These are phyloP conservation scores for Lycia hirtaria DNA, from an alignment of 2,888 invertebrate species.

Conservation along the genomic window DNA sequence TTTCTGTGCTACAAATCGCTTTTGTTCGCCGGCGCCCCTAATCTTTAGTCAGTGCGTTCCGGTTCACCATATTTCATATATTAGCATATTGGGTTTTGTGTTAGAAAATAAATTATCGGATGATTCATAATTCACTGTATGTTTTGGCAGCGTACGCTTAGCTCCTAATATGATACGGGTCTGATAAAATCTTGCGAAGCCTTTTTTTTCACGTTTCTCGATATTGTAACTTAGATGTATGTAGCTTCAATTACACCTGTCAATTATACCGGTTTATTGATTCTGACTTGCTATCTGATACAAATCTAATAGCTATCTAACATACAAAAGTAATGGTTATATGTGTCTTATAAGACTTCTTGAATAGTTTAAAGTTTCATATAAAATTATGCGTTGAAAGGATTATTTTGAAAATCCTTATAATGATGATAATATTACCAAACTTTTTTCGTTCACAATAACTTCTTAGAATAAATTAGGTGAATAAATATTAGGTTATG, in stretches of 20 bases:
- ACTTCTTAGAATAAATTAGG: too few relatives aligned
- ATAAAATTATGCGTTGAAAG: too few relatives aligned
- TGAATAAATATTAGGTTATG: too few relatives aligned
- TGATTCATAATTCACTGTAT: slow-evolving; percentile 13
- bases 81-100: slow-evolving; percentile 19
- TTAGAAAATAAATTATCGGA: slow-evolving; percentile 21
- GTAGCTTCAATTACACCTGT: slow-evolving; percentile 4
- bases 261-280: slow-evolving; percentile 2
- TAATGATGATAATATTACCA: too few relatives aligned
- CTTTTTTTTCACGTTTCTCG: slow-evolving; percentile 4
- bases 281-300: neutral
- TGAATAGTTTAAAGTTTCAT: too few relatives aligned
- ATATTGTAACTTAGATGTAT: neutral
- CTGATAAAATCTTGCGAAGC: slow-evolving; percentile 2
- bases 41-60: slow-evolving; percentile 21
- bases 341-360: too few relatives aligned
- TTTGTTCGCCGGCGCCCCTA: slow-evolving; percentile 27
- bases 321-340: too few relatives aligned
- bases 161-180: slow-evolving; percentile 14
- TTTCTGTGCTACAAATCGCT: slow-evolving; percentile 23
- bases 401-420: too few relatives aligned
- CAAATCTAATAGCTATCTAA: neutral
- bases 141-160: neutral
- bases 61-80: slow-evolving; percentile 25
- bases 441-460: too few relatives aligned